Conservation (phyloP, 2,113 vertebrate species). For the Aegithalos caudatus region DNA sequence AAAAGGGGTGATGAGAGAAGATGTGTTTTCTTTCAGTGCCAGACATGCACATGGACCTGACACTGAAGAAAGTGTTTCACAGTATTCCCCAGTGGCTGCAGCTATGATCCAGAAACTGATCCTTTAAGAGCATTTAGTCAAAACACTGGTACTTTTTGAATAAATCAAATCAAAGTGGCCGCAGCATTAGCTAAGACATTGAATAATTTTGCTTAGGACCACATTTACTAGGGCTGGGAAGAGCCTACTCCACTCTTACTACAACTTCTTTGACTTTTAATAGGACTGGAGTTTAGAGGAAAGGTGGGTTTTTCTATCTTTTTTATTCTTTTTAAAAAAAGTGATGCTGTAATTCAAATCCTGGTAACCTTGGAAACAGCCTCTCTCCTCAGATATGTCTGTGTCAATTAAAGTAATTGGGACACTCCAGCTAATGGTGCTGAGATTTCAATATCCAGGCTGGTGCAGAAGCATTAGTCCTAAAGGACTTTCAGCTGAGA, state of each 20-base stretch:
- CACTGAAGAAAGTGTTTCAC: neutral
- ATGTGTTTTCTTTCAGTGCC: neutral
- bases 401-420: slow-evolving; percentile 58
- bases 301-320: neutral
- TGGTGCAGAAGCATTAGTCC: neutral
- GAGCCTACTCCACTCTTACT: neutral
- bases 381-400: slow-evolving; percentile 11
- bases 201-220: neutral
- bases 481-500: neutral
- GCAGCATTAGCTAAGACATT: neutral
- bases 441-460: slow-evolving; percentile 28
- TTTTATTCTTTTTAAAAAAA: neutral
- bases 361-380: slow-evolving; percentile 47
- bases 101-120: neutral
- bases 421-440: slow-evolving; percentile 44
- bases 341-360: slow-evolving; percentile 13
- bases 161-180: neutral
- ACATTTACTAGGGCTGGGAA: neutral
- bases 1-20: neutral
- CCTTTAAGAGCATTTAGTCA: neutral
- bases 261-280: neutral
- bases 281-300: neutral
- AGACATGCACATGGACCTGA: neutral
- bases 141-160: neutral
- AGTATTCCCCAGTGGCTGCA: neutral